Conservation (phyloP, 2,888 invertebrate genomes). For the Caenorhabditis uteleia region DNA sequence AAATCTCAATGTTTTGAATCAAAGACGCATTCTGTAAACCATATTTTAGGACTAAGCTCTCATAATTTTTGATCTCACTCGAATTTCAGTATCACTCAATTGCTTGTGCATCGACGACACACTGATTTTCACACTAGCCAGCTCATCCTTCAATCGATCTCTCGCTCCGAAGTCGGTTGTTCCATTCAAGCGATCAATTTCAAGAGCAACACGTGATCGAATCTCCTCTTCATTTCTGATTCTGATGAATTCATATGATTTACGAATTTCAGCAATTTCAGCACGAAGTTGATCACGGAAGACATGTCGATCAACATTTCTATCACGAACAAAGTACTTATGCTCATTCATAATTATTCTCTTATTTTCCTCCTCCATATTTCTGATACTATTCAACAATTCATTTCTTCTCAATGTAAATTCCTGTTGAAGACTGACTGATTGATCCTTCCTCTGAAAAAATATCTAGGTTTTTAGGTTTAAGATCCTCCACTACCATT, state of each 20-base stretch:
- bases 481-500: constrained; percentile 8
- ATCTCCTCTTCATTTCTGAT: constrained; percentile 23
- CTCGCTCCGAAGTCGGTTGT: neutral
- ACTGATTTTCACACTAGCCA: constrained; percentile 10
- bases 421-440: constrained; percentile 27
- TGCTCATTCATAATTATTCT: constrained; percentile 41
- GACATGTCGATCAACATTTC: constrained; percentile 73
- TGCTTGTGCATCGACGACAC: constrained; percentile 9
- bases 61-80: constrained; percentile 5
- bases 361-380: constrained; percentile 33
- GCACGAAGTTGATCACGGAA: constrained; percentile 74
- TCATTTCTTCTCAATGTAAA: constrained; percentile 20
- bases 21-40: constrained; percentile 15
- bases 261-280: constrained; percentile 73
- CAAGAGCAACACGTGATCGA: constrained; percentile 7
- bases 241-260: constrained; percentile 71
- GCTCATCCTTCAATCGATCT: constrained; percentile 11
- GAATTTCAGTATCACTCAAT: constrained; percentile 14
- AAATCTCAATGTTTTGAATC: constrained; percentile 23
- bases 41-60: neutral
- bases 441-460: constrained; percentile 30
- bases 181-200: constrained; percentile 4
- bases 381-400: constrained; percentile 21
- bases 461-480: neutral
- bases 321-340: constrained; percentile 70